Percentiles rank a stretch among this genome's conserved stretches.
phyloP scores from a whole-genome alignment of 2,888 invertebrate species.

The Pyralis farinalis region DNA sequence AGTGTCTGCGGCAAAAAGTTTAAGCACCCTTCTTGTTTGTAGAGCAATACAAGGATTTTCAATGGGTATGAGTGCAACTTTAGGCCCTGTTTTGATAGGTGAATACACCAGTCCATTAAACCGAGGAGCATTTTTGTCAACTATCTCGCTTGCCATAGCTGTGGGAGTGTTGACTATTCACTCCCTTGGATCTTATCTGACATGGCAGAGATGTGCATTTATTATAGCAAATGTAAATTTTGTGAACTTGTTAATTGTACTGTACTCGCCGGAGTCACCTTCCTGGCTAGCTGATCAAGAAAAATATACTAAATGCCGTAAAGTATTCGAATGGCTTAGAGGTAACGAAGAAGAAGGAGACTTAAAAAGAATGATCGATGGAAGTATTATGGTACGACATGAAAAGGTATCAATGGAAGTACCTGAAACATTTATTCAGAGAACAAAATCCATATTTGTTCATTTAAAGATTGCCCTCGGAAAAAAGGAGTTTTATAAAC shows the following conservation, averaged over 20 bases:
- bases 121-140: slow-evolving; percentile 72
- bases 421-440: not conserved
- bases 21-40: slow-evolving; percentile 29
- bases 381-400: slow-evolving; percentile 15
- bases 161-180: slow-evolving; percentile 79
- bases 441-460: not conserved
- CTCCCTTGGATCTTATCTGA: slow-evolving; percentile 68
- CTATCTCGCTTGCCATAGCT: slow-evolving; percentile 69
- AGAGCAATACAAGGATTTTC: slow-evolving; percentile 37
- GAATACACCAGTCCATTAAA: slow-evolving; percentile 66
- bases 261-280: slow-evolving; percentile 72
- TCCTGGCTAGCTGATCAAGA: slow-evolving; percentile 76
- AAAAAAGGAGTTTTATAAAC: slow-evolving; percentile 22
- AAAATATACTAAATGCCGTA: slow-evolving; percentile 57
- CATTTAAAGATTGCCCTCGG: slow-evolving; percentile 5
- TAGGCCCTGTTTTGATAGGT: slow-evolving; percentile 52
- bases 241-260: slow-evolving; percentile 36
- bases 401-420: not conserved
- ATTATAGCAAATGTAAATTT: slow-evolving; percentile 48
- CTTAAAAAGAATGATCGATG: slow-evolving; percentile 22
- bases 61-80: slow-evolving; percentile 53
- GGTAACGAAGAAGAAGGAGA: slow-evolving; percentile 46
- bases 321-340: slow-evolving; percentile 67
- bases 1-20: slow-evolving; percentile 31
- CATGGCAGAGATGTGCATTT: slow-evolving; percentile 65